Percentiles rank a stretch among this genome's conserved stretches.
Evolutionary conservation across 2,113 vertebrate species (phyloP).

Genomic region (Hippocampus barbouri): DNA sequence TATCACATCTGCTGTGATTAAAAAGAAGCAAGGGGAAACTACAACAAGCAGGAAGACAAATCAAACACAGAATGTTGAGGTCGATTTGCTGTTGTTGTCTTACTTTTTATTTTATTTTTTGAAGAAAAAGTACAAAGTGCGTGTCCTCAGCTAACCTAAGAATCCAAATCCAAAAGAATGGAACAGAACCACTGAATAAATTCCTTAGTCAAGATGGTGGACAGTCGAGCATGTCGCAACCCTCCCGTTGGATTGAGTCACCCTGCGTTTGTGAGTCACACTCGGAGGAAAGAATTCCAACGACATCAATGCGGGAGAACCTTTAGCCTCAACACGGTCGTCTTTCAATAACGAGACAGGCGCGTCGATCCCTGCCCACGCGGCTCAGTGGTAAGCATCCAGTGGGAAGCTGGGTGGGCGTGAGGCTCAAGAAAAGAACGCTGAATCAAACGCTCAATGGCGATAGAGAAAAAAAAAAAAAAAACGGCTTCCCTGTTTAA

Average conservation of each 20-base stretch:
- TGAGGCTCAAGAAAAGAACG: conserved; percentile 16
- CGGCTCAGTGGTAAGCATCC: conserved; percentile 26
- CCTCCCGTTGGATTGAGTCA: conserved; percentile 1
- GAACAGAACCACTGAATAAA: background rate
- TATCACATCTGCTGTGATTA: background rate
- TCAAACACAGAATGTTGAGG: background rate
- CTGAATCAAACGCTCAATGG: background rate
- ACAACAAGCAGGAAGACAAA: background rate
- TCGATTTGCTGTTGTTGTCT: background rate
- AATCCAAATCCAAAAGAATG: background rate
- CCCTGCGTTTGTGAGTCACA: background rate
- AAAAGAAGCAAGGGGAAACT: background rate
- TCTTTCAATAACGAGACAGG: conserved; percentile 44
- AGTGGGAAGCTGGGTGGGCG: conserved; percentile 17
- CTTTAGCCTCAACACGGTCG: conserved; percentile 27
- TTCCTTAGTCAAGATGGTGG: background rate
- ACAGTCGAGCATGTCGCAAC: background rate
- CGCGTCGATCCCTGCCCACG: conserved; percentile 30
- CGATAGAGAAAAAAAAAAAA: background rate
- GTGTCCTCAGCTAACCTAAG: background rate
- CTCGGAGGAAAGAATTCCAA: conserved; percentile 22
- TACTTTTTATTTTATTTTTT: background rate
- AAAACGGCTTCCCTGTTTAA: background rate
- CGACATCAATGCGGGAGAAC: conserved; percentile 1
- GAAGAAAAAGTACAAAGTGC: background rate